phyloP scores from a whole-genome alignment of 2,888 invertebrate species.

The Aplocera efformata region DNA sequence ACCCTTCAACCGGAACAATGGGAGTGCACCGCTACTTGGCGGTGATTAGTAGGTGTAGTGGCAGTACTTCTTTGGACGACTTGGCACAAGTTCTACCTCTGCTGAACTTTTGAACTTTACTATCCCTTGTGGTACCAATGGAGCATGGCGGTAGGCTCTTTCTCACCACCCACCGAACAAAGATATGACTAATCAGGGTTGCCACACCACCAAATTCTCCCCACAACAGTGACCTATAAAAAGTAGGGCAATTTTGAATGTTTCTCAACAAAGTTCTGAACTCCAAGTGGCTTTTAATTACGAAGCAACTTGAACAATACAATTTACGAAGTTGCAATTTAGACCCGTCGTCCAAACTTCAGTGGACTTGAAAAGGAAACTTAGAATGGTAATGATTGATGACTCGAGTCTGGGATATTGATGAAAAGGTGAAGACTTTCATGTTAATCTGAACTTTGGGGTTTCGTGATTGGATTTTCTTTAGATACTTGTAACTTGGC shows the following conservation, averaged over 20 bases:
- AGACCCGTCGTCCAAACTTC: conserved; percentile 10
- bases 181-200: too few relatives aligned
- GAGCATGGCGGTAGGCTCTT: too few relatives aligned
- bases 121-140: too few relatives aligned
- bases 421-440: conserved; percentile 24
- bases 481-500: too few relatives aligned
- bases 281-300: conserved; percentile 28
- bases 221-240: conserved; percentile 1
- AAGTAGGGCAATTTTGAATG: conserved; percentile 7
- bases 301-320: conserved; percentile 25
- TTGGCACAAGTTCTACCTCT: too few relatives aligned
- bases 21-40: too few relatives aligned
- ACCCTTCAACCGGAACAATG: too few relatives aligned
- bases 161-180: too few relatives aligned
- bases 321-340: conserved; percentile 23
- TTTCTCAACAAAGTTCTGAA: conserved; percentile 21
- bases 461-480: background rate
- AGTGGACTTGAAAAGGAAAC: conserved; percentile 25
- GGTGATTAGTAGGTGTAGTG: too few relatives aligned
- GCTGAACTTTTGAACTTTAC: too few relatives aligned
- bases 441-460: conserved; percentile 8
- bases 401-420: conserved; percentile 9
- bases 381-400: conserved; percentile 30
- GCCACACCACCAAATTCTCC: background rate
- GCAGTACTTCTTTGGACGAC: too few relatives aligned